Evolutionary conservation across 2,797 vertebrate species (phyloP).

Genomic region (Coregonus sp.): DNA sequence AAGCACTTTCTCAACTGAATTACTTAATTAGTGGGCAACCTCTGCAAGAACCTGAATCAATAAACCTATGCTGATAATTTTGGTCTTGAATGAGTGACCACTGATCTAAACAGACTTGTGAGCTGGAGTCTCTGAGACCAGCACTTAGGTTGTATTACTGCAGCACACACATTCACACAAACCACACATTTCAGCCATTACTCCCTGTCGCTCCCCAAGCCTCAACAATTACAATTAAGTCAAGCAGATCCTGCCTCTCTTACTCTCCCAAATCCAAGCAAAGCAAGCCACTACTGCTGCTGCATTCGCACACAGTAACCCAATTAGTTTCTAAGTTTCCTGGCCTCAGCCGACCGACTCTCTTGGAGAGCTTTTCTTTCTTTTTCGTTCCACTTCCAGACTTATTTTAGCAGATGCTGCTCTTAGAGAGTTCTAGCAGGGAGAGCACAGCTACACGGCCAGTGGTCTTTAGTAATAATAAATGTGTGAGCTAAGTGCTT

Average conservation of each 20-base stretch:
- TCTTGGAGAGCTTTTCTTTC: neutral
- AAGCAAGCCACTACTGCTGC: slow-evolving; percentile 21
- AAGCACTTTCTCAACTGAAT: slow-evolving; percentile 43
- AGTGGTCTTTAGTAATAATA: neutral
- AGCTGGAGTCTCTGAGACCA: too few relatives aligned
- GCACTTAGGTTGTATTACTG: neutral
- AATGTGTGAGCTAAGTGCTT: slow-evolving; percentile 8
- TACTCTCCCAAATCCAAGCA: slow-evolving; percentile 21
- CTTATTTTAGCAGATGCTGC: neutral
- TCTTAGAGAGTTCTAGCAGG: neutral
- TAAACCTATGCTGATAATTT: slow-evolving; percentile 18
- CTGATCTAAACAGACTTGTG: too few relatives aligned
- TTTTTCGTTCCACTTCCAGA: neutral
- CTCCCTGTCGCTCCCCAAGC: neutral
- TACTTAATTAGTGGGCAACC: neutral
- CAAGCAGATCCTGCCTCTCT: slow-evolving; percentile 19
- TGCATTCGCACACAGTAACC: neutral
- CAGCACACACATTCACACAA: neutral
- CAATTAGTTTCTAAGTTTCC: neutral
- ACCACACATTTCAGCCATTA: slow-evolving; percentile 21
- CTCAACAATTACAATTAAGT: slow-evolving; percentile 40
- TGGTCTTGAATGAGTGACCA: neutral
- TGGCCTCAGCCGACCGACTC: too few relatives aligned
- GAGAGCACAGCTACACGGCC: neutral
- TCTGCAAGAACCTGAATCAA: slow-evolving; percentile 15